Evolutionary conservation across 2,888 invertebrate species (phyloP), one percentile per base, ranked within the genome.

Genomic region (Leucophora obtusa): DNA sequence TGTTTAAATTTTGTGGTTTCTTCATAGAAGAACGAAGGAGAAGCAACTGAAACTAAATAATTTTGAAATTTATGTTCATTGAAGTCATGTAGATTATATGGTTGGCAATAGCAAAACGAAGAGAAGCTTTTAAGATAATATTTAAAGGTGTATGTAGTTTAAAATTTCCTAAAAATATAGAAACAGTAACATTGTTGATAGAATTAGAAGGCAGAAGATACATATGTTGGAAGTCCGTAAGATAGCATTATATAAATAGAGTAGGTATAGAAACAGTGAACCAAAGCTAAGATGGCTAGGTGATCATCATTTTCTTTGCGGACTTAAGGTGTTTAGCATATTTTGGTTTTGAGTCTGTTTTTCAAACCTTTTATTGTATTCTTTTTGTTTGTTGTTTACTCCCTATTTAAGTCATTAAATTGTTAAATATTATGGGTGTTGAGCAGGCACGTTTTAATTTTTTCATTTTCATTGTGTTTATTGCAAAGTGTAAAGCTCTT

Each of bases 361-460:
- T 28, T 56, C 8, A 33, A 50, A 28, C 1, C 21, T 18, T 21
- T 51, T 53, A 70, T 53, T 24, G 60, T 43, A 53, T 28, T 51
- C 38, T 24, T 21, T 24, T 38, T 53, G 21, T 50, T 47, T 62
- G 62, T 10, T 24, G 8, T 43, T 15, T 47, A 56, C 56, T 70
- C 63, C 33, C 59, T 65, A 65, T 74, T 79, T 70, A 70, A 79
- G 70, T 74, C 65, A 74, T 79, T 74, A 79, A 74, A 79, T 79
- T 74, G 79, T 59, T 79, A 70, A 70, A 79, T 70, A 70, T 66
- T 79, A 73, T 70, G 51, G 63, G 63, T 65, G 21, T 65, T 65
- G 65, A 65, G 47, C 47, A 74, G 70, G 54, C 70, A 79, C 79
- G 70, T 79, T 79, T 73, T 77, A 43, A 59, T 60, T 56, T 35